phyloP scores from a whole-genome alignment of 2,888 invertebrate species.

The Polia nebulosa region DNA sequence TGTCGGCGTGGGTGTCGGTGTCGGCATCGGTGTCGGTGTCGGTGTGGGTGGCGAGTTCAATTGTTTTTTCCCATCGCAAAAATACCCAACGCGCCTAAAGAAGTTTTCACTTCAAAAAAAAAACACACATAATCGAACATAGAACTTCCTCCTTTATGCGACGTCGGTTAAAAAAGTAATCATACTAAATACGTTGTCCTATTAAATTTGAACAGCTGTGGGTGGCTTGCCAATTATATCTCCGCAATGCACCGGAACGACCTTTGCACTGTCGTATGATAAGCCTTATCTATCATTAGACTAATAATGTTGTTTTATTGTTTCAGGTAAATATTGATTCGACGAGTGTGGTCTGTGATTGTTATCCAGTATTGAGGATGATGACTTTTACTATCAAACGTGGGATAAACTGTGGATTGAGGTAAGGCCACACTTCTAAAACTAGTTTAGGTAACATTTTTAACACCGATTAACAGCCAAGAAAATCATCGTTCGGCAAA shows the following conservation, averaged over 20 bases:
- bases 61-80: no score
- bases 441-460: background rate
- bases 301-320: conserved; percentile 35
- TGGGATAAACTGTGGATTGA: no score
- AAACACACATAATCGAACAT: no score
- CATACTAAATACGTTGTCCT: background rate
- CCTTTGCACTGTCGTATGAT: conserved; percentile 23
- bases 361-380: background rate
- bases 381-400: background rate
- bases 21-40: no score
- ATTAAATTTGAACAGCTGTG: conserved; percentile 11
- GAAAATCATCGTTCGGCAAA: no score
- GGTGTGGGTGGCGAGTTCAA: no score
- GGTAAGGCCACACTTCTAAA: background rate
- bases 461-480: no score
- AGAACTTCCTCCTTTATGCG: no score
- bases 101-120: no score
- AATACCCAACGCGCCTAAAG: no score
- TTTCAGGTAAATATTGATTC: conserved; percentile 50
- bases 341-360: background rate
- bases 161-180: background rate
- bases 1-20: no score
- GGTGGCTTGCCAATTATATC: conserved; percentile 26
- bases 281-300: conserved; percentile 10
- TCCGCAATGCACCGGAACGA: conserved; percentile 12